These are phyloP conservation scores for Hetaerina americana DNA, from an alignment of 1,140 invertebrate genomes.

Conservation along the genomic window DNA sequence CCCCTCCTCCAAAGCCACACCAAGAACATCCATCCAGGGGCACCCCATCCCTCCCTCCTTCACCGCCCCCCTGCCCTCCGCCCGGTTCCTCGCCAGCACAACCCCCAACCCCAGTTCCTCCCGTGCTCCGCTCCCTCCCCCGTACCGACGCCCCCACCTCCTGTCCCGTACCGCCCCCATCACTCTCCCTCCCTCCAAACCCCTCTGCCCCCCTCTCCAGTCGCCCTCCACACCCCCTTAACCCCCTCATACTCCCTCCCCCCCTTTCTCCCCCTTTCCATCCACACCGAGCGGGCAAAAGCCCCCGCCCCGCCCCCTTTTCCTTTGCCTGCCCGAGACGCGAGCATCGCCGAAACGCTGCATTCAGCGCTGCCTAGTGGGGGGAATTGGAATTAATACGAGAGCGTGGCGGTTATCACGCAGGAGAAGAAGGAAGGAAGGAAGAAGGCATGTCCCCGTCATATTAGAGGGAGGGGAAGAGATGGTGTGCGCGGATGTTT, in stretches of 20 bases:
- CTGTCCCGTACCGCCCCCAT: too few relatives aligned
- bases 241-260: constrained; percentile 15
- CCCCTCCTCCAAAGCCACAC: constrained; percentile 2
- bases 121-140: not conserved
- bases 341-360: not conserved
- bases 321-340: not conserved
- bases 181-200: not conserved
- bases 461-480: too few relatives aligned
- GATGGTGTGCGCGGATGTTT: too few relatives aligned
- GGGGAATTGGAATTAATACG: not conserved
- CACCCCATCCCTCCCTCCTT: too few relatives aligned
- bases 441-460: too few relatives aligned
- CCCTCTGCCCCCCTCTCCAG: constrained; percentile 10
- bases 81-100: not conserved
- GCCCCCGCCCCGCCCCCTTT: constrained; percentile 9
- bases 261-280: not conserved
- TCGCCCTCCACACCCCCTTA: constrained; percentile 13
- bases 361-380: not conserved
- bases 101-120: too few relatives aligned
- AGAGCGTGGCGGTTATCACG: not conserved
- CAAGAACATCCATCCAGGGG: too few relatives aligned
- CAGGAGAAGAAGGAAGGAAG: not conserved
- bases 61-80: not conserved
- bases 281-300: not conserved
- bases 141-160: not conserved